A percentile compares a stretch with the other conserved stretches of the same genome.
phyloP scores from a whole-genome alignment of 2,888 invertebrate species.

The Oscheius sp. region DNA sequence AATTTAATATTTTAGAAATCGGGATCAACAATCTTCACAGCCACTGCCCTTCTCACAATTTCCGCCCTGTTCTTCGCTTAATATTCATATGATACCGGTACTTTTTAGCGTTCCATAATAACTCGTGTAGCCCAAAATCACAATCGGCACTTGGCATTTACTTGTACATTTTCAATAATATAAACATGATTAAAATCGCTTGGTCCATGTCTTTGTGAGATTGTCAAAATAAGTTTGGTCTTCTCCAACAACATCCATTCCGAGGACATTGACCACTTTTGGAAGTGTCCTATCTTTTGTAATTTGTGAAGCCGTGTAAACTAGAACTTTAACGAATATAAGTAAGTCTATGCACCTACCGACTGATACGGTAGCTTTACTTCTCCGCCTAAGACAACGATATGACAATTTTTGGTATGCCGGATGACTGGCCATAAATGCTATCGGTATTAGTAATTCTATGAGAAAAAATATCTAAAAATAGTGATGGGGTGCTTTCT shows the following conservation, averaged over 20 bases:
- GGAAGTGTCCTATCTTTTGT: slow-evolving; percentile 17
- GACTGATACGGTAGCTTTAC: background rate
- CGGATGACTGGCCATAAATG: slow-evolving; percentile 19
- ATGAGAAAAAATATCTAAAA: slow-evolving; percentile 6
- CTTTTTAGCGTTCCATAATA: slow-evolving; percentile 1
- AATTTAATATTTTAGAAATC: slow-evolving; percentile 18
- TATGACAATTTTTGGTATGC: slow-evolving; percentile 4
- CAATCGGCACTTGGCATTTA: slow-evolving; percentile 2
- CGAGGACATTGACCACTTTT: slow-evolving; percentile 32
- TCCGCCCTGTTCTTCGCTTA: background rate
- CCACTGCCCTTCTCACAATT: background rate
- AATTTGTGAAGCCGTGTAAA: background rate
- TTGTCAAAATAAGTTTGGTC: slow-evolving; percentile 31
- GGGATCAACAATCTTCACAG: background rate
- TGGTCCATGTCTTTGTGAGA: slow-evolving; percentile 16
- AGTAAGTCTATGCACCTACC: background rate
- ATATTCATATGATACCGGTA: slow-evolving; percentile 13
- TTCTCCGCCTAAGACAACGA: background rate
- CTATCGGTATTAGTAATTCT: background rate
- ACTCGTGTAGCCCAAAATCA: background rate
- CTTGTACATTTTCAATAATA: slow-evolving; percentile 21
- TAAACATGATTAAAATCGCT: slow-evolving; percentile 12
- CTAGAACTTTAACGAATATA: slow-evolving; percentile 1
- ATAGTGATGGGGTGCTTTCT: background rate
- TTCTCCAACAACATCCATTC: slow-evolving; percentile 14